Base-by-base conservation (phyloP, 2,888 invertebrate species). In the Anaspis maculata region DNA sequence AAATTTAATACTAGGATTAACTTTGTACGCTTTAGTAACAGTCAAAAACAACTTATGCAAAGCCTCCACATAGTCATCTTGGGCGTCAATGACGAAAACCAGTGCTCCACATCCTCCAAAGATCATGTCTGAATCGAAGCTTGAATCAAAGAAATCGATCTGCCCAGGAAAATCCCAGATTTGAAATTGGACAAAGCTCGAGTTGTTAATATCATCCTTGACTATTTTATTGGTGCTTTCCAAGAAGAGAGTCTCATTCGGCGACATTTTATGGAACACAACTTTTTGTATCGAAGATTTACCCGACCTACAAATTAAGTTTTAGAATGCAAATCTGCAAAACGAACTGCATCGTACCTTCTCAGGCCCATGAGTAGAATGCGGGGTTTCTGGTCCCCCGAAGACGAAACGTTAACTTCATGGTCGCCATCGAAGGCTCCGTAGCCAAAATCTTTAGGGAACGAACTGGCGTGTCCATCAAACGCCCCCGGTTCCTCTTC, bases 231-330 rank as follows among this genome's bases (percentile, higher is more conserved):
- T 95, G 29, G 97, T 99, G 45, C 95, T 95, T 66, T 98, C 98
- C 44, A 98, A 70, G 62, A 98, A 98, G 32, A 98, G 71, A 1
- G 98, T 99, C 70, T 99, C 98, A 69, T 97, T 98, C 2, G 98
- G 98, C 2, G 97, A 95, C 92, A 99, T 98, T 71, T 99, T 99
- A 66, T 98, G 97, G 64, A 99, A 99, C n/a, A 99, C 98, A 3
- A 99, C 98, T 73, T 98, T 97, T 62, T 96, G 94, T 57, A 98
- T 98, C 1, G 97, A 98, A 30, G 97, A 96, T 67, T 98, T 98
- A 27, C 98, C 98, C 56, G 96, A 96, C 63, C 97, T 89, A 59
- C 45, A 76, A 76, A 37, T 34, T 10, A 23, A 45, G 12, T 27
- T 11, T 25, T 7, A 31, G 23, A 7, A 36, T n/a, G n/a, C 6